phyloP scores from a whole-genome alignment of 2,888 invertebrate genomes.

The Sclerodermus sp. region DNA sequence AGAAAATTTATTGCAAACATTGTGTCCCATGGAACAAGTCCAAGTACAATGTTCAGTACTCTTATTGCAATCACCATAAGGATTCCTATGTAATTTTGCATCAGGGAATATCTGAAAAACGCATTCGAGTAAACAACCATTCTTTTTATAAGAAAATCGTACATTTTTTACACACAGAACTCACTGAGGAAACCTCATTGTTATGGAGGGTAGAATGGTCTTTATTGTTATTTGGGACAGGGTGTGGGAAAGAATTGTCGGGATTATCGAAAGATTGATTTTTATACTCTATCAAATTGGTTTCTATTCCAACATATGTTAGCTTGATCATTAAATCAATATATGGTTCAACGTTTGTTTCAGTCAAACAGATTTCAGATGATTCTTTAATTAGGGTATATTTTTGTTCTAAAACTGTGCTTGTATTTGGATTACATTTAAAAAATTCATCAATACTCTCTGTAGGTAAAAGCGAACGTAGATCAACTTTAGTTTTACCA shows the following conservation, averaged over 20 bases:
- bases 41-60: not conserved
- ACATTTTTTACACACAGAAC: not conserved
- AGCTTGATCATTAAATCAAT: constrained; percentile 62
- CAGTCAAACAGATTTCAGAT: constrained; percentile 3
- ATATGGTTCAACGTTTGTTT: constrained; percentile 52
- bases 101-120: constrained; percentile 28
- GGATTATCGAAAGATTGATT: too few species aligned
- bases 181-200: not conserved
- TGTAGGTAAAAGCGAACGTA: constrained; percentile 60
- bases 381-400: constrained; percentile 37
- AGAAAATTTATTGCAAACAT: constrained; percentile 15
- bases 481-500: constrained; percentile 59
- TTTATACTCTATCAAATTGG: too few species aligned
- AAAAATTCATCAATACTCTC: constrained; percentile 56
- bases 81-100: constrained; percentile 39
- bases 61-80: constrained; percentile 30
- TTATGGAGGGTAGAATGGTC: too few species aligned
- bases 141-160: not conserved
- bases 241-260: too few species aligned
- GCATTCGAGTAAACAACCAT: constrained; percentile 1
- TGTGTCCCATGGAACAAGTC: constrained; percentile 3
- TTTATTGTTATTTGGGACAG: too few species aligned
- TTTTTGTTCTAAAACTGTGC: constrained; percentile 52
- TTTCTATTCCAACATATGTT: constrained; percentile 13
- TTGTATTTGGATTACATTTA: constrained; percentile 53